Conservation (phyloP, 2,113 vertebrate species). For the Centrocercus urophasianus region DNA sequence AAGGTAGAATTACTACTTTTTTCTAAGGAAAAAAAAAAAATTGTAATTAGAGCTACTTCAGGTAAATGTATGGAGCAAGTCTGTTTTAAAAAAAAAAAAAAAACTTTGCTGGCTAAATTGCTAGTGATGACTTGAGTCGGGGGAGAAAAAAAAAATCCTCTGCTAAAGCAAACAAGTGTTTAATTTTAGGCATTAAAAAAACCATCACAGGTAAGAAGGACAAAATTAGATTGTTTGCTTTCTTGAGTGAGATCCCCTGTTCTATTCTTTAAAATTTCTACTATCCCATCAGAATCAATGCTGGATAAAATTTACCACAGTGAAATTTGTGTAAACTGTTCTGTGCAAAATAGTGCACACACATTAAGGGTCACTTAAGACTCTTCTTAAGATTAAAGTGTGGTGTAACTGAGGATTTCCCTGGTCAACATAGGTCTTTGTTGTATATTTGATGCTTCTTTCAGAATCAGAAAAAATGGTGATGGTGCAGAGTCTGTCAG, state of each 20-base stretch:
- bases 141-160: neutral
- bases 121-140: neutral
- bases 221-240: neutral
- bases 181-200: neutral
- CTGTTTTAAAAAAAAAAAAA: neutral
- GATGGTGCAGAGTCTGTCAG: neutral
- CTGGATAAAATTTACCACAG: neutral
- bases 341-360: neutral
- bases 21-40: neutral
- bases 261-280: neutral
- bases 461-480: neutral
- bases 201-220: neutral
- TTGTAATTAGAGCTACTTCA: neutral
- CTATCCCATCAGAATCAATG: neutral
- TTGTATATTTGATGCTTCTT: neutral
- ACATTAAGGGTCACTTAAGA: neutral
- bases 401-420: neutral
- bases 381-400: neutral
- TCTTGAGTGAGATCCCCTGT: neutral
- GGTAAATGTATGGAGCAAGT: neutral
- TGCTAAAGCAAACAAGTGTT: neutral
- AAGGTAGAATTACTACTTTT: neutral
- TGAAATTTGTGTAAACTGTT: neutral
- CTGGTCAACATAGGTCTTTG: neutral
- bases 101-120: neutral